phyloP scores from a whole-genome alignment of 2,113 vertebrate species.

The Eclectus roratus region DNA sequence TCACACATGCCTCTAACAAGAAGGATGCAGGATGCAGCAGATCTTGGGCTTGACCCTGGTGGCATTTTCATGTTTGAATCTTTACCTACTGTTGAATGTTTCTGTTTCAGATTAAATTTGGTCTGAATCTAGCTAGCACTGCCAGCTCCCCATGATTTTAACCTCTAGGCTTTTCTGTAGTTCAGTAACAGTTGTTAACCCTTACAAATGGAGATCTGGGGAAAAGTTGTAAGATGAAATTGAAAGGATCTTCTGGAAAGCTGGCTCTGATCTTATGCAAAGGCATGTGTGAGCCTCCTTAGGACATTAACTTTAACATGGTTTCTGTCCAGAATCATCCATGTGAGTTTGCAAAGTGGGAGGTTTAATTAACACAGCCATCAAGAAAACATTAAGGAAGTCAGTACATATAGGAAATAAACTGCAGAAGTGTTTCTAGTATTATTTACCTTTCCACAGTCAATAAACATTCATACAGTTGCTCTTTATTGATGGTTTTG shows the following conservation, averaged over 20 bases:
- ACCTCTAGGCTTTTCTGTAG: background rate
- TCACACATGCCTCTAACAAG: background rate
- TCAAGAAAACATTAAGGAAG: background rate
- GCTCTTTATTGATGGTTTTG: background rate
- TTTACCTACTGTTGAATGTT: background rate
- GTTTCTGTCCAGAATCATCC: background rate
- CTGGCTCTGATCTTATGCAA: background rate
- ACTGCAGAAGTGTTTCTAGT: background rate
- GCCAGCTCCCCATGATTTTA: background rate
- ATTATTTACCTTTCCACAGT: background rate
- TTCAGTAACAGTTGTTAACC: background rate
- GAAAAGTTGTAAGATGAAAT: background rate
- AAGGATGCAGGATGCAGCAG: background rate
- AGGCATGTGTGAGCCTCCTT: background rate
- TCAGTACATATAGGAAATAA: background rate
- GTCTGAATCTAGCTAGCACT: background rate
- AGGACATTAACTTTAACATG: background rate
- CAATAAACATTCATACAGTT: background rate
- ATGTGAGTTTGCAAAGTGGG: background rate
- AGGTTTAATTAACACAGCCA: background rate
- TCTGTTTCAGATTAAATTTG: background rate
- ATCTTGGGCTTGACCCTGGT: background rate
- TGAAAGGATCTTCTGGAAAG: background rate
- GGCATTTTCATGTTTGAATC: background rate
- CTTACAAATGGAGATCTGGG: background rate